Percentiles rank a stretch among this genome's conserved stretches.
These are phyloP conservation scores for Microcebus murinus DNA, from an alignment of 2,113 vertebrate genomes.

Conservation along the genomic window DNA sequence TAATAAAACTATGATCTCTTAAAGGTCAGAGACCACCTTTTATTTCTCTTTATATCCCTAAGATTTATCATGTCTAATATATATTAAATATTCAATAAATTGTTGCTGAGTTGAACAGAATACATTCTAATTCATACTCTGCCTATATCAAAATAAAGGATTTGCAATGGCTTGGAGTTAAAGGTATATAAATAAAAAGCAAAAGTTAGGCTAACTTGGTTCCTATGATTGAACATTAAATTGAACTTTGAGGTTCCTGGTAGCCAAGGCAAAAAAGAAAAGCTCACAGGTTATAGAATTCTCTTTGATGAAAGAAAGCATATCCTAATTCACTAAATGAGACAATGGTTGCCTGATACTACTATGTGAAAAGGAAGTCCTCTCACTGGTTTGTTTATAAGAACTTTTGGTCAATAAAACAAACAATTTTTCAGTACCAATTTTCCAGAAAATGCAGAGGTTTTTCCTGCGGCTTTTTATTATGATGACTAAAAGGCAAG, in stretches of 20 bases:
- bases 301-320: neutral
- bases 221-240: neutral
- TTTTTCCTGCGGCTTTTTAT: neutral
- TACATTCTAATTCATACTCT: neutral
- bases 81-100: neutral
- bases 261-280: slow-evolving; percentile 14
- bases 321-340: neutral
- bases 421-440: neutral
- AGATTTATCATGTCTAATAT: neutral
- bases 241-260: slow-evolving; percentile 5
- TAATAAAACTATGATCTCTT: neutral
- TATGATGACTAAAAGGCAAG: neutral
- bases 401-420: neutral
- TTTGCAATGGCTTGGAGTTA: neutral
- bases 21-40: neutral
- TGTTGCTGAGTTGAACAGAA: neutral
- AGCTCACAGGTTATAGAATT: neutral
- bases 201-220: neutral
- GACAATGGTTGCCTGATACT: neutral
- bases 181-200: neutral
- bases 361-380: slow-evolving; percentile 23
- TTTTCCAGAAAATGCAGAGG: slow-evolving; percentile 34
- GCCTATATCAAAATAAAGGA: neutral
- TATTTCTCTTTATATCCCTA: neutral
- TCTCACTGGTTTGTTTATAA: neutral